phyloP scores from a whole-genome alignment of 1,140 invertebrate genomes.

The Macrobrachium rosenbergii region DNA sequence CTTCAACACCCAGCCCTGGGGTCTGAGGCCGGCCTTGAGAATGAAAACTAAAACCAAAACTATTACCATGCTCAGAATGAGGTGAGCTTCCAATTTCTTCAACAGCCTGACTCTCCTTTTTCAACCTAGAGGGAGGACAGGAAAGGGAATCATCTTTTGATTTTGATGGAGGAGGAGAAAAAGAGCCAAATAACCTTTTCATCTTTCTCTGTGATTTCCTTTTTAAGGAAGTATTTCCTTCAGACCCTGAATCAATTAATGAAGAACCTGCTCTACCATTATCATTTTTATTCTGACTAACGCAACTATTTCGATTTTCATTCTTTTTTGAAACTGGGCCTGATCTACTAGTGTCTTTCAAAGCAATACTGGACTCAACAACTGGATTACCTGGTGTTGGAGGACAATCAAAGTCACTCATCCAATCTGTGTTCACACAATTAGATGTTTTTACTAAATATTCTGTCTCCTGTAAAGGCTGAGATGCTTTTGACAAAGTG shows the following conservation, averaged over 20 bases:
- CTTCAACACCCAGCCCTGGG: conserved; percentile 44
- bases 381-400: conserved; percentile 47
- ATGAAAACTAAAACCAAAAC: conserved; percentile 36
- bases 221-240: not conserved
- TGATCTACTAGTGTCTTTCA: not conserved
- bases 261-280: conserved; percentile 2
- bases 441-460: conserved; percentile 11
- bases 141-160: not conserved
- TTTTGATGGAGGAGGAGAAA: conserved; percentile 26
- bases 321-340: conserved; percentile 9
- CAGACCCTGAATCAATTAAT: not conserved
- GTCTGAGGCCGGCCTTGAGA: conserved; percentile 51
- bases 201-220: conserved; percentile 45
- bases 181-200: conserved; percentile 42
- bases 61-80: not conserved
- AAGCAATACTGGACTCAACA: not conserved
- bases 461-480: not conserved
- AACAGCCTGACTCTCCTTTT: not conserved
- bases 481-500: not conserved
- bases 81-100: not conserved
- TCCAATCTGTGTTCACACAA: conserved; percentile 34
- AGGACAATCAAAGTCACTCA: conserved; percentile 18
- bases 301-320: not conserved
- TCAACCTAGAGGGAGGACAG: not conserved
- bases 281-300: not conserved